These are phyloP conservation scores for Pygocentrus nattereri DNA, from an alignment of 2,797 vertebrate species.

Conservation along the genomic window DNA sequence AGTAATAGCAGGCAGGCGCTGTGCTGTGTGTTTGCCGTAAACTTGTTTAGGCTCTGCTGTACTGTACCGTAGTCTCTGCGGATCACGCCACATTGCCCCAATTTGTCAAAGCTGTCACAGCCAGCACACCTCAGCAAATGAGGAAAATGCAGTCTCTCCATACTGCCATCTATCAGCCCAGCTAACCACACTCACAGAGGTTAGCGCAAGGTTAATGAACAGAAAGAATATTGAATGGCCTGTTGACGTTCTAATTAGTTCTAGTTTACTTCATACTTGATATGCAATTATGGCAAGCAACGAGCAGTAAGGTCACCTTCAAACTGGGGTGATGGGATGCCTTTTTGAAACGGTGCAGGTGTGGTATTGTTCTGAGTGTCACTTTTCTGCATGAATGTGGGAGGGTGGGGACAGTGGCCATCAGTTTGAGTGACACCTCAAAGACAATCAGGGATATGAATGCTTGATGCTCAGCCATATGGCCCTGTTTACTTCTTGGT, in stretches of 20 bases:
- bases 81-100: constrained; percentile 56
- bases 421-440: neutral
- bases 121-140: constrained; percentile 61
- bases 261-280: constrained; percentile 39
- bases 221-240: constrained; percentile 45
- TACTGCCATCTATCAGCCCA: constrained; percentile 44
- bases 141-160: constrained; percentile 52
- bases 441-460: neutral
- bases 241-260: constrained; percentile 54
- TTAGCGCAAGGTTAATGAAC: constrained; percentile 61
- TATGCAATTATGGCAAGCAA: constrained; percentile 42
- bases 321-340: neutral
- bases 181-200: constrained; percentile 45
- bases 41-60: constrained; percentile 53
- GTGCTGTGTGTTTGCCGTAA: constrained; percentile 40
- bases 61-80: constrained; percentile 54
- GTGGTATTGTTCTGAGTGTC: constrained; percentile 1
- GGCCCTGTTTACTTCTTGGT: neutral
- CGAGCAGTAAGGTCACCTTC: constrained; percentile 44
- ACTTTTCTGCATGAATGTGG: neutral
- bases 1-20: constrained; percentile 10
- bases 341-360: neutral
- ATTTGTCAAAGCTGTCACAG: constrained; percentile 65
- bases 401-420: neutral
- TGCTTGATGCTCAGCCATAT: neutral